phyloP scores from a whole-genome alignment of 2,797 vertebrate genomes.

The Clarias pachynema region DNA sequence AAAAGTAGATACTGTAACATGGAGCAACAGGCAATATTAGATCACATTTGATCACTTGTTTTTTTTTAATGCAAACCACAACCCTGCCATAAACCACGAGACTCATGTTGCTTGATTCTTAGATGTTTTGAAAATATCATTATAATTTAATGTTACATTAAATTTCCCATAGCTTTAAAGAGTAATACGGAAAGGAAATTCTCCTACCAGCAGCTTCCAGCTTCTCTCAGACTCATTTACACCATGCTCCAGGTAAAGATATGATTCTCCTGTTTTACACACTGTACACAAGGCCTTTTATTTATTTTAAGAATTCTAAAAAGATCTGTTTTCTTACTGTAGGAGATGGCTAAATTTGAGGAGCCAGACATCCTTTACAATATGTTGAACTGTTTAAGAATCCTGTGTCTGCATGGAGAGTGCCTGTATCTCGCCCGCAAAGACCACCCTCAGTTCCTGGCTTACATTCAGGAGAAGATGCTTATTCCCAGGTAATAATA shows the following conservation, averaged over 20 bases:
- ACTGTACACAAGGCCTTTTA: too few relatives aligned
- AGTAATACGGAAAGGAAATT: conserved; percentile 94
- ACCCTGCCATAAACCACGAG: neutral
- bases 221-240: conserved; percentile 94
- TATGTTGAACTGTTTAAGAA: conserved; percentile 97
- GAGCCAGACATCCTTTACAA: conserved; percentile 99
- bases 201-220: conserved; percentile 93
- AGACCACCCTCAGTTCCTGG: conserved; percentile 91
- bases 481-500: conserved; percentile 90
- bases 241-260: conserved; percentile 91
- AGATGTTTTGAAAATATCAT: neutral
- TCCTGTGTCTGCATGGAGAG: conserved; percentile 94
- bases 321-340: neutral
- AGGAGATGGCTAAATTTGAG: conserved; percentile 98
- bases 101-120: neutral
- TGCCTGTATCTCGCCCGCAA: conserved; percentile 92
- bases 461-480: conserved; percentile 95
- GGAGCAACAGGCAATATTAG: conserved; percentile 9
- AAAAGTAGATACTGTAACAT: too few relatives aligned
- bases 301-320: neutral
- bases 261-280: neutral
- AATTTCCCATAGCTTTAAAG: conserved; percentile 81
- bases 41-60: neutral
- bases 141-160: neutral
- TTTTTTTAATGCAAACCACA: neutral